These are phyloP conservation scores for Tachypleus tridentatus DNA, from an alignment of 1,140 invertebrate species.

Conservation along the genomic window DNA sequence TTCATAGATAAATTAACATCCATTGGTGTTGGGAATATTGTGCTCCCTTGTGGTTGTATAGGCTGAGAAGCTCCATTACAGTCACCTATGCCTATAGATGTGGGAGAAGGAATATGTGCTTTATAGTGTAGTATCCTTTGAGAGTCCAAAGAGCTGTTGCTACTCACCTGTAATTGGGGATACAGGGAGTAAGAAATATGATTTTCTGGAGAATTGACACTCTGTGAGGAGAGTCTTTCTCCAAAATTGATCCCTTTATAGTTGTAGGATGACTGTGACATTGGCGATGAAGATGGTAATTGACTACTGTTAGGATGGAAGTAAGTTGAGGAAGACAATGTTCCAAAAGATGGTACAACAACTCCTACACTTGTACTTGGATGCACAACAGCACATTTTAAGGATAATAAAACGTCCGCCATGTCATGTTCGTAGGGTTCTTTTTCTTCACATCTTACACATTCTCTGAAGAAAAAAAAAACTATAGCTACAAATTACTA, in stretches of 20 bases:
- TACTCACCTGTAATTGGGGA: too few relatives aligned
- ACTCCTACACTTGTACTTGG: slow-evolving; percentile 45
- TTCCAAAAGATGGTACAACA: slow-evolving; percentile 19
- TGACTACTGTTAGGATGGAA: slow-evolving; percentile 12
- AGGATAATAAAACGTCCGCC: slow-evolving; percentile 67
- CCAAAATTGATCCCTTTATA: slow-evolving; percentile 9
- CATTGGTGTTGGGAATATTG: slow-evolving; percentile 44
- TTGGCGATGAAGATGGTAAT: slow-evolving; percentile 5
- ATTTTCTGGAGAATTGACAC: not conserved
- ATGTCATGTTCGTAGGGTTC: slow-evolving; percentile 42
- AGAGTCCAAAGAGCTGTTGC: too few relatives aligned
- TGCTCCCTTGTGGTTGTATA: too few relatives aligned
- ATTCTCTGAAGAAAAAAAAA: slow-evolving; percentile 28
- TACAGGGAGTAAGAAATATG: not conserved
- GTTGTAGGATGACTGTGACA: slow-evolving; percentile 4
- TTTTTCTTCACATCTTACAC: slow-evolving; percentile 32
- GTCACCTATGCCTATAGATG: too few relatives aligned
- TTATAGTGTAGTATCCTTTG: too few relatives aligned
- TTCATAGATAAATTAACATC: slow-evolving; percentile 94
- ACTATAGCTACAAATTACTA: not conserved
- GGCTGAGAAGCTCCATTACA: too few relatives aligned
- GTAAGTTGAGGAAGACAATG: too few relatives aligned
- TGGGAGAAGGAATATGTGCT: too few relatives aligned
- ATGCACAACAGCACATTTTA: slow-evolving; percentile 68
- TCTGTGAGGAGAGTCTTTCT: slow-evolving; percentile 8